Base-by-base conservation (phyloP, 2,113 vertebrate species). In the Aspidoscelis tigris region DNA sequence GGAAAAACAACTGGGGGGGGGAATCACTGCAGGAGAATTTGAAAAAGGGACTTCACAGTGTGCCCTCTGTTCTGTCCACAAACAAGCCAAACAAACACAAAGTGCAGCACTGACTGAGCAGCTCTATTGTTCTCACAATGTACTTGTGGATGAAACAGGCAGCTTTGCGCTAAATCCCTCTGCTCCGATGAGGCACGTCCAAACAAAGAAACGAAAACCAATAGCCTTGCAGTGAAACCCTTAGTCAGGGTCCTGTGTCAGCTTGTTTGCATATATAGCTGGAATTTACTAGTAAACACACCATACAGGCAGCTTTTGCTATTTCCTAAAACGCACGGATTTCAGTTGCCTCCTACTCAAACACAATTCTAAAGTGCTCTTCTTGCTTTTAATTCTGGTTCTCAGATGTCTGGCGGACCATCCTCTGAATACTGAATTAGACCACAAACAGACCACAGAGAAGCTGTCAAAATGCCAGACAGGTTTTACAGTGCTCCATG, bases 271-370 rank as follows among this genome's bases (percentile, higher is more conserved):
- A 47, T 33, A 65, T 66, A 85, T 84, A 88, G 75, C 50, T 81
- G 86, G 94, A 94, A 92, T 77, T 79, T 83, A 84, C 90, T 91
- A 82, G 90, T 72, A 86, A 90, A 89, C 20, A 65, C 69, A 85
- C 83, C 86, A 90, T 44, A 78, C 55, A 68, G 84, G 76, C 91
- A 92, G 87, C 76, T 82, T 44, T 64, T 22, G 21, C 66, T 41
- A 14, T 21, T 26, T 58, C 47, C 70, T 75, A 43, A 74, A 87
- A 87, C 33, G 33, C 33, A 33, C 33, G 33, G 33, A 33, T 33
- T 33, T 20, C 26, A 22, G 4, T 2, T 43, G n/a, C 2, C 55
- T 33, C 20, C 4, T 11, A 10, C 75, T 55, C 14, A 33, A 77
- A 58, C 58, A 3, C 21, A n/a, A 44, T 20, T 55, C 79, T 8